Percentiles rank a stretch among this genome's conserved stretches.
Conservation (phyloP, 2,113 vertebrate genomes). For the Plotosus lineatus region DNA sequence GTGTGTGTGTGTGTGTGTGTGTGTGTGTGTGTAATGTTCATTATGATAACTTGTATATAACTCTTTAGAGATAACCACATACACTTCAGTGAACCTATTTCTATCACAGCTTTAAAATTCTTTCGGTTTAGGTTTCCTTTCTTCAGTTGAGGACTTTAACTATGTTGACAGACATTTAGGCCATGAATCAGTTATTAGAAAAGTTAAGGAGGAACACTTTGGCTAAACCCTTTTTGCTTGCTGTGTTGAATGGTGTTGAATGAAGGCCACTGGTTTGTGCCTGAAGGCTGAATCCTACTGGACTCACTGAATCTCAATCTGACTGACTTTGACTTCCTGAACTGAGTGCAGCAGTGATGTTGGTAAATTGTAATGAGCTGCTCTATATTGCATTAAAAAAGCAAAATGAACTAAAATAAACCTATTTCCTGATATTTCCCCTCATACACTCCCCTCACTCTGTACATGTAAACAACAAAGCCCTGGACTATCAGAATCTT, state of each 20-base stretch:
- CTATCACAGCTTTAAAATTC: neutral
- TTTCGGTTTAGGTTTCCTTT: neutral
- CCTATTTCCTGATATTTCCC: neutral
- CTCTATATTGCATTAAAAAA: neutral
- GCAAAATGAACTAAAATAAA: neutral
- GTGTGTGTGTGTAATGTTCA: too few species aligned
- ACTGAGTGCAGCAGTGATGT: neutral
- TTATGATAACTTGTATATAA: neutral
- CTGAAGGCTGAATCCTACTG: neutral
- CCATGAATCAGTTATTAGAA: neutral
- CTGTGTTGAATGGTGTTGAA: neutral
- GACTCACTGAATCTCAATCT: neutral
- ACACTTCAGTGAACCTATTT: neutral
- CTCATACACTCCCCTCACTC: neutral
- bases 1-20: too few species aligned
- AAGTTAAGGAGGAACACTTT: neutral
- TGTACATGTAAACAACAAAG: neutral
- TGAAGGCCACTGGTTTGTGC: neutral
- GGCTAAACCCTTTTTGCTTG: neutral
- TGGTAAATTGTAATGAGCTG: neutral
- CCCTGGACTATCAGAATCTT: neutral
- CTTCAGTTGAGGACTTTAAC: neutral
- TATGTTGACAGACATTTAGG: neutral
- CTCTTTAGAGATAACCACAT: neutral
- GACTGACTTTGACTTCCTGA: neutral